Evolutionary conservation across 2,113 vertebrate genomes (phyloP), one percentile per base, ranked within the genome.

Genomic region (Cisticola juncidis): DNA sequence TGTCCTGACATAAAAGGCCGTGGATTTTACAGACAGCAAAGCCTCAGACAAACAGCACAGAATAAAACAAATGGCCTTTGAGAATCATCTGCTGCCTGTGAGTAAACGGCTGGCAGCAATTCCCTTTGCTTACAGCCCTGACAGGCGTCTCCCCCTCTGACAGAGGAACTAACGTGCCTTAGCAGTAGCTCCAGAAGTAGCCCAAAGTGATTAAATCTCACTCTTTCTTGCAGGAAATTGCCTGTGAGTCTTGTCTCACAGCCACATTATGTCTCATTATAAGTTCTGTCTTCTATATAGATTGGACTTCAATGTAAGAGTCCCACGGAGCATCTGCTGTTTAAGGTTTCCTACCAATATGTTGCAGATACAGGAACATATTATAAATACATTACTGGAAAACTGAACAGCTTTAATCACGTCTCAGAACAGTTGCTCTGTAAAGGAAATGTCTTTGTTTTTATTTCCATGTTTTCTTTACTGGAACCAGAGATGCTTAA

Each of bases 181-280:
- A 65, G 81, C 94, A 93, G 56, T 25, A 86, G 86, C 71, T 92
- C 76, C 81, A 95, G 45, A 89, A 96, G 94, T 92, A 95, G 92
- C 89, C 88, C 50, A 26, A 62, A 87, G 96, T 94, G 97, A 95
- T 97, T 96, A 95, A 95, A 97, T 97, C 96, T 97, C 94, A 71
- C 87, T 93, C 91, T 96, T 90, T 74, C 95, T 91, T 92, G 96
- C 95, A 96, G 93, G 92, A 97, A 97, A 96, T 92, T 42, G 90
- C 90, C 91, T 92, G 62, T 92, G 97, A 97, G 94, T 91, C 96
- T 97, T 96, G 93, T 95, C 95, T 98, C 94, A 90, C 95, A 89
- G 88, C 94, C 96, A 88, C 95, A 93, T 96, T 96, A 97, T 58
- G 95, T 90, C 92, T 97, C 95, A 92, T 97, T 97, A 95, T 48